Evolutionary conservation across 2,888 invertebrate species (phyloP).

Genomic region (Microctonus brassicae): DNA sequence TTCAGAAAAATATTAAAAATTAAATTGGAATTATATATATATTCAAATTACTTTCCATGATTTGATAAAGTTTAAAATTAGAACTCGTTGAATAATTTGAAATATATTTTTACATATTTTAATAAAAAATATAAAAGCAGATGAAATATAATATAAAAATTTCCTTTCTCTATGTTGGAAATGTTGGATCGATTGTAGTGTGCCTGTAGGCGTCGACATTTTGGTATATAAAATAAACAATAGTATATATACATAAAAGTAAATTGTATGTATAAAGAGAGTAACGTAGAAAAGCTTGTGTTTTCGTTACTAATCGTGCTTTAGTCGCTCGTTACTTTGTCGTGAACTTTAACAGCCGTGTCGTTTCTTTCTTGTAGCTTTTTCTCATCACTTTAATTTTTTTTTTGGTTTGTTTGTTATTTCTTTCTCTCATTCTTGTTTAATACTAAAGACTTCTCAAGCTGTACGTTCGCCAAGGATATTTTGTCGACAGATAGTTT

Average conservation of each 20-base stretch:
- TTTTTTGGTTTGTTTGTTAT: not conserved
- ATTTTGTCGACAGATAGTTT: not conserved
- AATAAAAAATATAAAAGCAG: too few relatives aligned
- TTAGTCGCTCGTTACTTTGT: conserved; percentile 38
- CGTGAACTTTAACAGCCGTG: conserved; percentile 37
- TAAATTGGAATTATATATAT: too few relatives aligned
- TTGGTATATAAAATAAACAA: not conserved
- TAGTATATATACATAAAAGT: conserved; percentile 26
- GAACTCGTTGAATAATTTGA: too few relatives aligned
- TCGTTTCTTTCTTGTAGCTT: conserved; percentile 29
- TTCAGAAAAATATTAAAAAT: too few relatives aligned
- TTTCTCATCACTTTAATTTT: conserved; percentile 15
- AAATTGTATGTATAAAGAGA: conserved; percentile 16
- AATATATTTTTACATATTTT: too few relatives aligned
- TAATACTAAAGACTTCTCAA: conserved; percentile 17
- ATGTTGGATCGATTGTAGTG: conserved; percentile 44
- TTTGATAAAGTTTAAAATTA: too few relatives aligned
- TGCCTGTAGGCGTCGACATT: conserved; percentile 20
- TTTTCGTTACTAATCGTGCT: conserved; percentile 51
- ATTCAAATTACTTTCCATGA: too few relatives aligned
- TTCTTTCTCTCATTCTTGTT: conserved; percentile 28
- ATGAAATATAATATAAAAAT: too few relatives aligned
- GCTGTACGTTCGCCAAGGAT: not conserved
- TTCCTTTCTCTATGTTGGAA: conserved; percentile 14
- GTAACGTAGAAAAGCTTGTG: conserved; percentile 37